Conservation (phyloP, 2,888 invertebrate species). For the Melanostoma mellinum region DNA sequence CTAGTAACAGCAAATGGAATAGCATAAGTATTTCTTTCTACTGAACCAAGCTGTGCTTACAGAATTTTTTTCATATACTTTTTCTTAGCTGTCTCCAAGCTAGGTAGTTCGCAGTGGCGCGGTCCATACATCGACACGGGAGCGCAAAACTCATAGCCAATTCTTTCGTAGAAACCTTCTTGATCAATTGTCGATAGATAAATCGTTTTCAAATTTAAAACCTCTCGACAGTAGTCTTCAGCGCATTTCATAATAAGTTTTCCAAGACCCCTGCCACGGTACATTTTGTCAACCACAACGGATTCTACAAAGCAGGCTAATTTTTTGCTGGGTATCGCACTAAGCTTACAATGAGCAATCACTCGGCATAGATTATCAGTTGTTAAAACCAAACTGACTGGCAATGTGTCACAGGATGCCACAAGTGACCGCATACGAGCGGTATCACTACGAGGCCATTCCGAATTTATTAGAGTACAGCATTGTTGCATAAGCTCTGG, state of each 20-base stretch:
- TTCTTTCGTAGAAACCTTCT: constrained; percentile 88
- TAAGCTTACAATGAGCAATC: constrained; percentile 91
- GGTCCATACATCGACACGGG: constrained; percentile 88
- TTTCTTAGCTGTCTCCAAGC: constrained; percentile 80
- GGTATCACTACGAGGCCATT: constrained; percentile 92
- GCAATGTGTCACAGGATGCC: constrained; percentile 88
- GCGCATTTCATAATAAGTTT: constrained; percentile 88
- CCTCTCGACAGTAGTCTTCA: constrained; percentile 88
- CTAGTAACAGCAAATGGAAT: constrained; percentile 69
- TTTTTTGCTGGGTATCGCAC: constrained; percentile 87
- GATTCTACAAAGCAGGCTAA: constrained; percentile 91
- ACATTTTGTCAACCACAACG: constrained; percentile 88
- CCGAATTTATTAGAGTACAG: constrained; percentile 90
- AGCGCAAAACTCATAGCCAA: constrained; percentile 87
- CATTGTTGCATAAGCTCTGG: constrained; percentile 88
- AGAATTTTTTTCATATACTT: constrained; percentile 82
- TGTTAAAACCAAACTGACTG: constrained; percentile 88
- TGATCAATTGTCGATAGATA: constrained; percentile 89
- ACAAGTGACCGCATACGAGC: constrained; percentile 89
- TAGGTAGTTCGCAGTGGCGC: constrained; percentile 80
- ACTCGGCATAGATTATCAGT: constrained; percentile 83
- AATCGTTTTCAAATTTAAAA: constrained; percentile 85
- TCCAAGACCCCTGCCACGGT: constrained; percentile 90
- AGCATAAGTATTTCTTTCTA: constrained; percentile 57
- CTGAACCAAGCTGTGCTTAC: constrained; percentile 74